phyloP scores from a whole-genome alignment of 2,888 invertebrate genomes.

The Pachymerium ferrugineum region DNA sequence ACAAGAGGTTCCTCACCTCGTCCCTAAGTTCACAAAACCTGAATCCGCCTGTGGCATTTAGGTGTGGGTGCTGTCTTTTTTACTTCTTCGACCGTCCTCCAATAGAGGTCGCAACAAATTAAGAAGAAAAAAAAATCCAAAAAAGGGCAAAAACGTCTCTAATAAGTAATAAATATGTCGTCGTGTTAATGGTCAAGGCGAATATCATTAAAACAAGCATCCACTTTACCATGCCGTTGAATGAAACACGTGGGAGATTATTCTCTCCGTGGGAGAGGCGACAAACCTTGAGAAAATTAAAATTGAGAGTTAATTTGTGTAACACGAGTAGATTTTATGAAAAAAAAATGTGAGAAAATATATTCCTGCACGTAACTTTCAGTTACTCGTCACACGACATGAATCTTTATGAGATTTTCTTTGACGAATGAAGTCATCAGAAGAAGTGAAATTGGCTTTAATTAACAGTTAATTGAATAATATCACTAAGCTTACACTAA shows the following conservation, averaged over 20 bases:
- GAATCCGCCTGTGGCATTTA: slow-evolving; percentile 5
- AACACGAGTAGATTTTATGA: too few relatives aligned
- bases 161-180: not conserved
- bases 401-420: not conserved
- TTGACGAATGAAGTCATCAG: not conserved
- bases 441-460: not conserved
- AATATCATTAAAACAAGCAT: not conserved
- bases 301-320: not conserved
- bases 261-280: not conserved
- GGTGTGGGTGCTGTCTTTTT: slow-evolving; percentile 10
- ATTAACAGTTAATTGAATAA: not conserved
- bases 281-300: slow-evolving; percentile 1
- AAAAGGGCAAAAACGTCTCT: not conserved
- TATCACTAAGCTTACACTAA: slow-evolving; percentile 2
- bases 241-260: slow-evolving; percentile 19
- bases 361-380: too few relatives aligned
- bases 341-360: too few relatives aligned
- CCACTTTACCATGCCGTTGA: not conserved
- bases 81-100: slow-evolving; percentile 20
- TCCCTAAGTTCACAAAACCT: not conserved
- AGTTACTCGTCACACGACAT: too few relatives aligned
- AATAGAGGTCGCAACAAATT: slow-evolving; percentile 8
- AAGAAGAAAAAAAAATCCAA: not conserved
- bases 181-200: slow-evolving; percentile 3
- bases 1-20: slow-evolving; percentile 3